Evolutionary conservation across 2,113 vertebrate species (phyloP), one percentile per base, ranked within the genome.

Genomic region (Amphilophus citrinellus): DNA sequence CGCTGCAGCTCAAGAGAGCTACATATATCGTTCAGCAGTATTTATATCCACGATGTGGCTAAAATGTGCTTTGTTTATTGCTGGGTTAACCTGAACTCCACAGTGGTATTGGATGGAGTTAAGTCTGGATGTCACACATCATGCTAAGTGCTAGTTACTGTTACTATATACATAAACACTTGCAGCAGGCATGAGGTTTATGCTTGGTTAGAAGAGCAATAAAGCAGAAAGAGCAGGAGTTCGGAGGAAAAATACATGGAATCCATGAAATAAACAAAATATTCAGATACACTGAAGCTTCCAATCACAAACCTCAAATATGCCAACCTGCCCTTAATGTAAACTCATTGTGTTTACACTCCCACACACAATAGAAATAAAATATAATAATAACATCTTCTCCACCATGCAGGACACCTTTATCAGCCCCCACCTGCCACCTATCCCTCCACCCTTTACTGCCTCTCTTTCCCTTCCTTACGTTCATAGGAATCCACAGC

Each of bases 401-500:
- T 85, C 37, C 53, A 42, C 63, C 27, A 79, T 24, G 53, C 42
- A 24, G 53, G 44, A 60, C 68, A 79, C 83, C 75, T 84, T 84
- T 7, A 77, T 65, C 59, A 27, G 59, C 7, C 32, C 42, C 32
- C 11, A n/a, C 78, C 65, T 53, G 18, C 73, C 82, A 90, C 83
- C 87, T 79, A 66, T 79, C 68, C 8, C 71, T 47, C 61, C 1
- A 39, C 71, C 57, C 77, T 27, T 44, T 61, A 18, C 76, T n/a
- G 42, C 15, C 5, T 80, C 61, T 24, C 82, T 32, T 80, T 82
- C 53, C 80, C 42, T 42, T 81, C 84, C 87, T 79, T 35, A 84
- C 68, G 42, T 89, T 88, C 61, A 76, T 76, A 92, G 88, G 89
- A 95, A 93, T 95, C 87, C 90, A 94, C 94, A 95, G 94, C 94